Base-by-base conservation (phyloP, 2,888 invertebrate species). In the Argynnis bischoffii region DNA sequence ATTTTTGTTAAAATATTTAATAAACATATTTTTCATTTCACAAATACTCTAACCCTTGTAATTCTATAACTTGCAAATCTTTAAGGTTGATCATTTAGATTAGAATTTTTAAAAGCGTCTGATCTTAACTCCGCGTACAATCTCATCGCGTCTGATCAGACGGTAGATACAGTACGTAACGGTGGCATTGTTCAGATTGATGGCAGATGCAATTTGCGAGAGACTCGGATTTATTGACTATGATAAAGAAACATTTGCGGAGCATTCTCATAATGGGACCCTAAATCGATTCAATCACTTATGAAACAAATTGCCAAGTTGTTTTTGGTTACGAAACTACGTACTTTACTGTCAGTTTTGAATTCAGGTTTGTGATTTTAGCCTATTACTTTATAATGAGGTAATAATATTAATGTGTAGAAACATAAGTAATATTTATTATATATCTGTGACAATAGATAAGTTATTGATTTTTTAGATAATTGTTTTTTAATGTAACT, bases 181-280 rank as follows among this genome's bases (percentile, higher is more conserved):
- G 84, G 84, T 89, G 87, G 89, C 90, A 82, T 87, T 81, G 83
- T 86, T 89, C 86, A 89, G 90, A 91, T 90, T 90, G 90, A 90
- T 92, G 86, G 84, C 84, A 89, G 90, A 90, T 90, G 90, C 92
- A 91, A 92, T 92, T 92, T 89, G 88, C 80, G 81, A 84, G 82
- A 73, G 88, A 87, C 90, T 87, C 81, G 85, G 89, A 91, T 91
- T 90, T 91, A 91, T 89, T 79, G 86, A 74, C 77, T 75, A 84
- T 85, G 89, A 90, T 90, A 90, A 89, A 85, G 86, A 80, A 80
- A 83, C 86, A 81, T 80, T 78, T 79, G 80, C 74, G 79, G 79
- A 75, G 78, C 79, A 74, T 80, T 85, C 83, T 82, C 83, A 79
- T 85, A 84, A 86, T 81, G 77, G 79, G 67, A 77, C 77, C 63